These are phyloP conservation scores for Cephus spinipes DNA, from an alignment of 2,888 invertebrate species.

Conservation along the genomic window DNA sequence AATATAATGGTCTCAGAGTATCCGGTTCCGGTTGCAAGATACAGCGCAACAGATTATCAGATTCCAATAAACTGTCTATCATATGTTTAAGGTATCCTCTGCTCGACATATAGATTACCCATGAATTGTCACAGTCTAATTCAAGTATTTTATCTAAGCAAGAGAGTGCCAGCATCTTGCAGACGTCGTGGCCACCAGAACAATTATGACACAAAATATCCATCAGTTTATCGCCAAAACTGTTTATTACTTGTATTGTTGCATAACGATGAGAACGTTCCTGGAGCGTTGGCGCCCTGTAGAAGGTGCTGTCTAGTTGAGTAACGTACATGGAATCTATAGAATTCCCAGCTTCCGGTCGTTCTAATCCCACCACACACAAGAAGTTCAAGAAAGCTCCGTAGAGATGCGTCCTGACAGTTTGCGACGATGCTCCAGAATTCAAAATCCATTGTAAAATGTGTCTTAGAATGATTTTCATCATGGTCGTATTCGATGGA, in stretches of 20 bases:
- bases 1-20: conserved; percentile 81
- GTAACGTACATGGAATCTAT: conserved; percentile 72
- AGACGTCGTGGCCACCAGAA: conserved; percentile 89
- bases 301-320: conserved; percentile 73
- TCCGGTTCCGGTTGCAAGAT: conserved; percentile 77
- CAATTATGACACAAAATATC: conserved; percentile 88
- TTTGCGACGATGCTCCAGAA: conserved; percentile 84
- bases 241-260: conserved; percentile 74
- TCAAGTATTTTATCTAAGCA: conserved; percentile 84
- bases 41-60: conserved; percentile 76
- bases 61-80: conserved; percentile 82
- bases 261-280: conserved; percentile 63
- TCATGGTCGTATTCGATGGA: conserved; percentile 73
- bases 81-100: conserved; percentile 84
- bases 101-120: conserved; percentile 73
- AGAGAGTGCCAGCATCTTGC: conserved; percentile 88
- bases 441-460: conserved; percentile 86
- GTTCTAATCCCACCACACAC: conserved; percentile 76
- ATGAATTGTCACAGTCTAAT: conserved; percentile 77
- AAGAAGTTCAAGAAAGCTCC: conserved; percentile 85
- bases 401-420: conserved; percentile 87
- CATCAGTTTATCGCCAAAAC: conserved; percentile 85
- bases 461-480: conserved; percentile 80
- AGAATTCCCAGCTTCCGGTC: conserved; percentile 61
- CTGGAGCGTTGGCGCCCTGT: conserved; percentile 50